Base-by-base conservation (phyloP, 2,797 vertebrate genomes). In the Typhlichthys eigenmanni region DNA sequence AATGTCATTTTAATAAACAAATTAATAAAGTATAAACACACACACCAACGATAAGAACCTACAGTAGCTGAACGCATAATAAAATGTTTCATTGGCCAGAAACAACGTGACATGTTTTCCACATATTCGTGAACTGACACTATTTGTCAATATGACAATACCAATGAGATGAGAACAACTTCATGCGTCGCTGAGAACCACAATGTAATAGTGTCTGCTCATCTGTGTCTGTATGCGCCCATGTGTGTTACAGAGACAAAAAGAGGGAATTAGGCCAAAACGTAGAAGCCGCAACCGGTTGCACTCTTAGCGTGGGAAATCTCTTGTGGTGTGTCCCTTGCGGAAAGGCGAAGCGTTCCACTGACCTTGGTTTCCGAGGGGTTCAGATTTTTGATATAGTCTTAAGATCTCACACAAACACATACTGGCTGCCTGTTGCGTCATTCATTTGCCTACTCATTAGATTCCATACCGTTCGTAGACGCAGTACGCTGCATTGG, bases 231-330 rank as follows among this genome's bases (percentile, higher is more conserved):
- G 34, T 8, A 38, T 38, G 34, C 8, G 34, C 8, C 6, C 1
- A 64, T 69, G 50, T 1, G 43, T 71, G 59, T 54, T 60, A 55
- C 8, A 58, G 51, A 34, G 61, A 54, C 16, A 13, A 4, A 64
- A 17, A 51, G 43, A 24, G 38, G 17, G 16, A 24, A 13, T 47
- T 43, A 9, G 12, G 5, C 5, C 4, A 13, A 11, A 17, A 29
- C 12, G 10, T 8, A 47, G 34, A 58, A n/a, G 32, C 70, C 67
- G 32, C 74, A 74, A 56, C 60, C 48, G 47, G 49, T 81, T 75
- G 76, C 77, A 69, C 71, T 83, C 61, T 10, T 82, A 90, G 85
- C 91, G 89, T 92, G 92, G 91, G 92, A 93, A 93, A 81, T 64
- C 72, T 85, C 71, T 78, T 58, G 55, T 57, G 66, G 66, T 50